Evolutionary conservation across 2,113 vertebrate genomes (phyloP).

Genomic region (Chionis minor): DNA sequence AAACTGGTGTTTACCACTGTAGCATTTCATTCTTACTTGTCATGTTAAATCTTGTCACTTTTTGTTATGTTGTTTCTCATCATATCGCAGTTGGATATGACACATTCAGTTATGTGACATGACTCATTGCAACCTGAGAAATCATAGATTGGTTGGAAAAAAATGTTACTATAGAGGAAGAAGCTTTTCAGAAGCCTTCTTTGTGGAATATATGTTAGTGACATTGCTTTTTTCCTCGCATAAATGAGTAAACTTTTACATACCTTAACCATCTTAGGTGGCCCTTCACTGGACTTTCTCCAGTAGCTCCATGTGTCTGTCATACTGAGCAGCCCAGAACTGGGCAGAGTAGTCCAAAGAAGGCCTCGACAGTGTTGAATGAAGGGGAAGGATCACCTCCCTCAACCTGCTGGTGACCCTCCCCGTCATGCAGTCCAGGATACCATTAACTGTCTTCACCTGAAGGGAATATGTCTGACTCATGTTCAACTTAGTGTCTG

Average conservation of each 20-base stretch:
- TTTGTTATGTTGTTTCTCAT: slow-evolving; percentile 56
- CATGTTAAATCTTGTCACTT: slow-evolving; percentile 52
- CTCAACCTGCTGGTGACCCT: not conserved
- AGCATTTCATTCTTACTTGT: slow-evolving; percentile 53
- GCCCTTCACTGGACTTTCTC: not conserved
- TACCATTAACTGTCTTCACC: not conserved
- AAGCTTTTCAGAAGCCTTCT: not conserved
- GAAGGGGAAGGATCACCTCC: not conserved
- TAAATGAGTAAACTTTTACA: not conserved
- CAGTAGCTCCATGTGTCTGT: not conserved
- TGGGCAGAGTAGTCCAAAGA: not conserved
- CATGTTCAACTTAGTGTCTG: not conserved
- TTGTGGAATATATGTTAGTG: not conserved
- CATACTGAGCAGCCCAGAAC: not conserved
- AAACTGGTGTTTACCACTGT: slow-evolving; percentile 33
- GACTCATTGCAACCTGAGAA: slow-evolving; percentile 51
- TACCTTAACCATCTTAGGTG: not conserved
- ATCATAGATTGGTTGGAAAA: slow-evolving; percentile 8
- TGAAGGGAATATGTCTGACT: not conserved
- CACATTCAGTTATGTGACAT: slow-evolving; percentile 50
- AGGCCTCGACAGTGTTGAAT: not conserved
- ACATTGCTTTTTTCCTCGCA: not conserved
- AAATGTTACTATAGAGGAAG: slow-evolving; percentile 1
- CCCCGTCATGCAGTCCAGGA: not conserved
- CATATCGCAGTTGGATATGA: slow-evolving; percentile 41